A percentile compares a stretch with the other conserved stretches of the same genome.
Conservation (phyloP, 1,140 invertebrate species). For the Acromyrmex charruanus region DNA sequence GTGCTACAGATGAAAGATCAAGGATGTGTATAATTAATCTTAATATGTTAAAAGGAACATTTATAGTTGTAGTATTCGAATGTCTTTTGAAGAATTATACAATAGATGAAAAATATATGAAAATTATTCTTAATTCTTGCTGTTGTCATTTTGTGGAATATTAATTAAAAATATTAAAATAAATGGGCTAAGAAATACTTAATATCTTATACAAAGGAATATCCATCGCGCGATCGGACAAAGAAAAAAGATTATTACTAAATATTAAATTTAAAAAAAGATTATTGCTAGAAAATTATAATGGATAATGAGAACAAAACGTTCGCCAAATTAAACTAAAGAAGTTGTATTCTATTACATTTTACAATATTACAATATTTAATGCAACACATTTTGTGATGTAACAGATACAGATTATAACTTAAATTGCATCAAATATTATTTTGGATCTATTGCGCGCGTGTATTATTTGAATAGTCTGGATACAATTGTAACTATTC, state of each 20-base stretch:
- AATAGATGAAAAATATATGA: not conserved
- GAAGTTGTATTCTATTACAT: not conserved
- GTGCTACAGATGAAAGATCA: not conserved
- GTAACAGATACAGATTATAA: not conserved
- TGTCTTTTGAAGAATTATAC: not conserved
- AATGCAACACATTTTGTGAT: not conserved
- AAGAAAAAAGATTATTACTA: not conserved
- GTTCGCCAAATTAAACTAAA: not conserved
- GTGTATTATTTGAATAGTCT: not conserved
- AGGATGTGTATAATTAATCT: not conserved
- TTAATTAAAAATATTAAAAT: not conserved
- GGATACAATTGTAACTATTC: not conserved
- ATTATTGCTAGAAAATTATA: not conserved
- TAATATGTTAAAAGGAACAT: slow-evolving; percentile 2
- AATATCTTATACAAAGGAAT: not conserved
- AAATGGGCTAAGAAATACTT: not conserved
- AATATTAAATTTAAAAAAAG: not conserved
- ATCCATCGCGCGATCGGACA: not conserved
- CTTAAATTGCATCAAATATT: not conserved
- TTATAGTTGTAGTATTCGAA: not conserved
- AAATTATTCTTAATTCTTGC: not conserved
- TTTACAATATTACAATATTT: not conserved
- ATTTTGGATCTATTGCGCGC: not conserved
- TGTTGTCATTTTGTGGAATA: not conserved
- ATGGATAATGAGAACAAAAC: not conserved